A percentile compares a stretch with the other conserved stretches of the same genome.
Evolutionary conservation across 2,797 vertebrate species (phyloP).

Genomic region (Pangasius larnaudii): DNA sequence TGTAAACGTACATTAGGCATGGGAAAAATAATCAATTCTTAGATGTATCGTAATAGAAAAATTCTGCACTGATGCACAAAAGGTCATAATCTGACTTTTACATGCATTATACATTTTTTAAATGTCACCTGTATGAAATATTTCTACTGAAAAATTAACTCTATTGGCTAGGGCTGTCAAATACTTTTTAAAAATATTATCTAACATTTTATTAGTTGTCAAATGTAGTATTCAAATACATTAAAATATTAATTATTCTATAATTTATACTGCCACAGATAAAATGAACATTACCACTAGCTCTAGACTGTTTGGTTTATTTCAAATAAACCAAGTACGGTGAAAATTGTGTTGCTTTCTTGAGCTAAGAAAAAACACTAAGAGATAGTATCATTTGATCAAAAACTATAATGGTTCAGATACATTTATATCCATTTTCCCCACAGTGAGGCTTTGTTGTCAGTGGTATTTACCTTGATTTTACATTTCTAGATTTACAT

Average conservation of each 20-base stretch:
- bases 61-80: conserved; percentile 18
- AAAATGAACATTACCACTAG: not conserved
- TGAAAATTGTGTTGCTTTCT: not conserved
- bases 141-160: conserved; percentile 7
- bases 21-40: conserved; percentile 4
- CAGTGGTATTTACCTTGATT: not conserved
- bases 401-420: not conserved
- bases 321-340: not conserved
- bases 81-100: conserved; percentile 25
- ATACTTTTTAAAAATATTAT: not conserved
- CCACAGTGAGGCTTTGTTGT: not conserved
- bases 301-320: not conserved
- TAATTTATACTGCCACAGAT: not conserved
- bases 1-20: not conserved
- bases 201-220: no score
- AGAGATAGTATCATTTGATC: not conserved
- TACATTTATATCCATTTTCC: not conserved
- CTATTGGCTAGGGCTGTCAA: not conserved
- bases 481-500: not conserved
- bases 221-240: not conserved
- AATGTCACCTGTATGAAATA: conserved; percentile 4
- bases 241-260: not conserved
- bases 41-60: conserved; percentile 5
- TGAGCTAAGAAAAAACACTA: not conserved
- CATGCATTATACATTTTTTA: not conserved